A percentile compares a stretch with the other conserved stretches of the same genome.
These are phyloP conservation scores for Euwallacea fornicatus DNA, from an alignment of 1,140 invertebrate genomes.

Conservation along the genomic window DNA sequence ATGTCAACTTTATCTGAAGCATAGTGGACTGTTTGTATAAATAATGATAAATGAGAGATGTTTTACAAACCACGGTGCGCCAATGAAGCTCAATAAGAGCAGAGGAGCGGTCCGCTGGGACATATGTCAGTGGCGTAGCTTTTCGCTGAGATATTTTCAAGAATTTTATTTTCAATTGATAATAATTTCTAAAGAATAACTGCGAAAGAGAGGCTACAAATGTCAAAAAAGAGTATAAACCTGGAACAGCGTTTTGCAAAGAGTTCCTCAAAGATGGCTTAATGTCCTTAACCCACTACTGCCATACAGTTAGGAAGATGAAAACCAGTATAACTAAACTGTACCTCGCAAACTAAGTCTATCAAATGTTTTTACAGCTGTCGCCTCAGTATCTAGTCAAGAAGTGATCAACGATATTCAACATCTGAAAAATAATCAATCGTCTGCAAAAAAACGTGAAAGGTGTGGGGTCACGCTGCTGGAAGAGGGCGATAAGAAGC, in stretches of 20 bases:
- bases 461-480: neutral
- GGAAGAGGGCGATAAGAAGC: neutral
- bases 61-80: too few species aligned
- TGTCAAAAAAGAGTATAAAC: slow-evolving; percentile 9
- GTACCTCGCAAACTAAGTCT: neutral
- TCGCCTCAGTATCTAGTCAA: slow-evolving; percentile 29
- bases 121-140: too few species aligned
- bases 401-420: slow-evolving; percentile 28
- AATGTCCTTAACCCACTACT: slow-evolving; percentile 37
- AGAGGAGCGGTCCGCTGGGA: too few species aligned
- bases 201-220: neutral
- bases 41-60: too few species aligned
- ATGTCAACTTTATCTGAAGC: too few species aligned
- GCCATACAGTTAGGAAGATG: slow-evolving; percentile 41
- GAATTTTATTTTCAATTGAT: neutral
- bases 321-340: slow-evolving; percentile 37
- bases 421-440: slow-evolving; percentile 9
- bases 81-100: too few species aligned
- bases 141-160: neutral
- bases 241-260: slow-evolving; percentile 31
- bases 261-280: slow-evolving; percentile 39
- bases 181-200: slow-evolving; percentile 6
- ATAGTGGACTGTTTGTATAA: too few species aligned
- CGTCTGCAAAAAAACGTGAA: neutral
- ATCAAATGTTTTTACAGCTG: slow-evolving; percentile 21